Percentiles rank a stretch among this genome's conserved stretches.
phyloP scores from a whole-genome alignment of 1,140 invertebrate species.

The Hycleus cichorii region DNA sequence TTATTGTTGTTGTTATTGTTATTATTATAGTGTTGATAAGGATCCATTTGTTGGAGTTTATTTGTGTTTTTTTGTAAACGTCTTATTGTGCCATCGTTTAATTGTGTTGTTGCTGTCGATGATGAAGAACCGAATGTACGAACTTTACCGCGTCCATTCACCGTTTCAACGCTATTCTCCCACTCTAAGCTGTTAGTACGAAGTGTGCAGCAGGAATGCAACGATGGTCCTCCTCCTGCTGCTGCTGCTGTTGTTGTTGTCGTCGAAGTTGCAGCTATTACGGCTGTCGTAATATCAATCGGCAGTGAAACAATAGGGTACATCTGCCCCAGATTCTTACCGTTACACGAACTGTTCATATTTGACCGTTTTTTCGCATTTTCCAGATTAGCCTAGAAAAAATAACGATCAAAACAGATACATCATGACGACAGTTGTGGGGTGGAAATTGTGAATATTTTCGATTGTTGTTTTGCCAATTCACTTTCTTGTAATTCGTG shows the following conservation, averaged over 20 bases:
- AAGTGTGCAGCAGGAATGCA: constrained; percentile 27
- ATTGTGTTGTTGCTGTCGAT: constrained; percentile 34
- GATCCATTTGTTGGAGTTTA: constrained; percentile 12
- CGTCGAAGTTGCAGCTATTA: constrained; percentile 5
- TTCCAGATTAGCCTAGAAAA: too few species aligned
- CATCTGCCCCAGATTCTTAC: too few species aligned
- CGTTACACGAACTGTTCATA: too few species aligned
- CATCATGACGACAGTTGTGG: neutral
- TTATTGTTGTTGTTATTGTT: too few species aligned
- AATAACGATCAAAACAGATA: too few species aligned
- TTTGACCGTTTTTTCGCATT: too few species aligned
- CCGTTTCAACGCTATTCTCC: constrained; percentile 25
- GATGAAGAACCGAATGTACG: constrained; percentile 18
- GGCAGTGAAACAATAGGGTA: too few species aligned
- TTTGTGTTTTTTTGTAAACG: constrained; percentile 11
- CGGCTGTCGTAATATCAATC: too few species aligned
- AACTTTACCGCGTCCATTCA: constrained; percentile 30
- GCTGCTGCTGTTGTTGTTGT: constrained; percentile 17
- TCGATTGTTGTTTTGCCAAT: constrained; percentile 8
- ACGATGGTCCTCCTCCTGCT: constrained; percentile 18
- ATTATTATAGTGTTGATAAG: neutral
- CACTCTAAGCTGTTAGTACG: constrained; percentile 31
- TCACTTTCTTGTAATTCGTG: constrained; percentile 18
- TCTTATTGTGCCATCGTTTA: constrained; percentile 18
- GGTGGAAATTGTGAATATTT: constrained; percentile 10